Conservation (phyloP, 2,888 invertebrate species). For the Dasysyrphus tricinctus region DNA sequence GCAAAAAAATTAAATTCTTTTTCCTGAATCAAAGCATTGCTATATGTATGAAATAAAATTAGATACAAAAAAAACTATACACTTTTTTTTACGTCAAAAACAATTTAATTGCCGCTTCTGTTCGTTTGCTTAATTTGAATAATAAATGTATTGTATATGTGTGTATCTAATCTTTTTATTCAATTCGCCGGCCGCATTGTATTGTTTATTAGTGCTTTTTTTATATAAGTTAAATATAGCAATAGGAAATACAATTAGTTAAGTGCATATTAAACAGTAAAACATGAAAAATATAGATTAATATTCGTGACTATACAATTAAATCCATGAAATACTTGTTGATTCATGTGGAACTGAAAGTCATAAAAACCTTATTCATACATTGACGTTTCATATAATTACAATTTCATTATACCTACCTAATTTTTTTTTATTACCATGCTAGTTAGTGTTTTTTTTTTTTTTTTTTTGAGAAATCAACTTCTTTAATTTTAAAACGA, state of each 20-base stretch:
- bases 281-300: background rate
- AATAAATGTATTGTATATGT: no score
- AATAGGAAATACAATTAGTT: background rate
- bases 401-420: background rate
- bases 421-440: constrained; percentile 21
- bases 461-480: constrained; percentile 29
- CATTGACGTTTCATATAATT: constrained; percentile 43
- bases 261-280: background rate
- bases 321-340: constrained; percentile 19
- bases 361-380: constrained; percentile 29
- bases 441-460: background rate
- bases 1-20: no score
- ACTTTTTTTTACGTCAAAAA: constrained; percentile 19
- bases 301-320: constrained; percentile 30
- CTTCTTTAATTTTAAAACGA: background rate
- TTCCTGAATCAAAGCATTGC: no score
- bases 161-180: background rate
- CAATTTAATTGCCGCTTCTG: background rate
- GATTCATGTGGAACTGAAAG: constrained; percentile 46
- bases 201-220: background rate
- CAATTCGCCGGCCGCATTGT: constrained; percentile 17
- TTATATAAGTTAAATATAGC: background rate
- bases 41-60: no score
- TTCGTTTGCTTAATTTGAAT: background rate
- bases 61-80: no score